A percentile compares a stretch with the other conserved stretches of the same genome.
Conservation (phyloP, 2,797 vertebrate species). For the Xyrichtys novacula region DNA sequence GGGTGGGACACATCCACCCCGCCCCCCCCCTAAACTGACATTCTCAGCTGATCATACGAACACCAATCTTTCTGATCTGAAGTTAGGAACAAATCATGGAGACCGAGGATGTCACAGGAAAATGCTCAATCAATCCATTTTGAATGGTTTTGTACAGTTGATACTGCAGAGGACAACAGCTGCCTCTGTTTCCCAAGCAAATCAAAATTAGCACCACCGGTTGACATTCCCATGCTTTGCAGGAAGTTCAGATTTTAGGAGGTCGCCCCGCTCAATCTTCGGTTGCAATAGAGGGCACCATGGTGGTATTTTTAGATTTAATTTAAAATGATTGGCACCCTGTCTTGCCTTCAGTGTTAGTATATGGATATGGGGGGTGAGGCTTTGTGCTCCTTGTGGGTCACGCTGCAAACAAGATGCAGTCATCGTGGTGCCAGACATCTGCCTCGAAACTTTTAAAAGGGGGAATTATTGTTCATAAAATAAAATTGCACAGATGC, state of each 20-base stretch:
- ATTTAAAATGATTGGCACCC: not conserved
- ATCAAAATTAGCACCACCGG: not conserved
- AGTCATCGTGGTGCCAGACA: not conserved
- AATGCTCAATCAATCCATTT: not conserved
- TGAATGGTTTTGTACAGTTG: not conserved
- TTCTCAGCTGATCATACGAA: too few species aligned
- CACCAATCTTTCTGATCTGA: too few species aligned
- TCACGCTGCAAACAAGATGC: conserved; percentile 3
- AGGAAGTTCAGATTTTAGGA: not conserved
- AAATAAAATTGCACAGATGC: conserved; percentile 2
- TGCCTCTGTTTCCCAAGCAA: not conserved
- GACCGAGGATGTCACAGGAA: not conserved
- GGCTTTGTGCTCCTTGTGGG: not conserved
- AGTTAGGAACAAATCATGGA: not conserved
- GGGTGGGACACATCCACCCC: too few species aligned
- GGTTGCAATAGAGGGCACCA: conserved; percentile 1
- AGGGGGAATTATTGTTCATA: conserved; percentile 1
- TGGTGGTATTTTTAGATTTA: conserved; percentile 26
- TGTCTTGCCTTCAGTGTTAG: not conserved
- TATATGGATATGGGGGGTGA: not conserved
- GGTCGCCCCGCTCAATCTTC: not conserved
- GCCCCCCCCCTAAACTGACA: too few species aligned
- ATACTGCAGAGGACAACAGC: conserved; percentile 1
- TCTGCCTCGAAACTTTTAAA: not conserved
- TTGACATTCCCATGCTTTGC: not conserved